These are phyloP conservation scores for Psittacara wagleri DNA, from an alignment of 2,113 vertebrate genomes.

Conservation along the genomic window DNA sequence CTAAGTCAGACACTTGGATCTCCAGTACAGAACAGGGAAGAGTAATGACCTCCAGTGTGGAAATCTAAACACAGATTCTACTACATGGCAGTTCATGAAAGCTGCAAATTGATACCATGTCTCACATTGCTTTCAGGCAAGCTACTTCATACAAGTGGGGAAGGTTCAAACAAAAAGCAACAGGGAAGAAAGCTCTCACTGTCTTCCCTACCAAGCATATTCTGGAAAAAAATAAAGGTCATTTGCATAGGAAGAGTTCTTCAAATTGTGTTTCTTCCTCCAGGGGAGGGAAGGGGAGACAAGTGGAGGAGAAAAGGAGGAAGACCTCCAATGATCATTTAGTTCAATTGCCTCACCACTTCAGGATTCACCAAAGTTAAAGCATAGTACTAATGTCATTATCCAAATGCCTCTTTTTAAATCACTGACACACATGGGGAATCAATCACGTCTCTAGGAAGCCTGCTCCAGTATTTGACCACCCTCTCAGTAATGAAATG, in stretches of 20 bases:
- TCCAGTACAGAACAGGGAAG: not conserved
- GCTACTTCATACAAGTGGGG: not conserved
- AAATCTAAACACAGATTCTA: not conserved
- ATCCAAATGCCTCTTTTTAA: not conserved
- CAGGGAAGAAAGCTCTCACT: not conserved
- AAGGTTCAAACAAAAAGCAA: not conserved
- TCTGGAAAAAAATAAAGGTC: not conserved
- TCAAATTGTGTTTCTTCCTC: not conserved
- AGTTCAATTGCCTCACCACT: not conserved
- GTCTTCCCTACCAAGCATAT: not conserved
- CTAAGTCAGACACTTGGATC: not conserved
- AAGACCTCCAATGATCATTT: not conserved
- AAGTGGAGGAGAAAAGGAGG: not conserved
- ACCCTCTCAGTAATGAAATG: not conserved
- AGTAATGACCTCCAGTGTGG: not conserved
- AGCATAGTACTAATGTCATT: accelerated
- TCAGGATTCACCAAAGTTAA: not conserved
- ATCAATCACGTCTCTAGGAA: not conserved
- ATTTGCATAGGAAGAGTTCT: not conserved
- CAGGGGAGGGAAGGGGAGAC: not conserved
- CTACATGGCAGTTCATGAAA: not conserved
- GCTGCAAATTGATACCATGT: not conserved
- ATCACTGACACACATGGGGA: too few relatives aligned
- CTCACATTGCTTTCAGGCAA: not conserved
- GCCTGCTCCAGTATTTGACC: not conserved